phyloP scores from a whole-genome alignment of 2,888 invertebrate species.

The Folsomia candida region DNA sequence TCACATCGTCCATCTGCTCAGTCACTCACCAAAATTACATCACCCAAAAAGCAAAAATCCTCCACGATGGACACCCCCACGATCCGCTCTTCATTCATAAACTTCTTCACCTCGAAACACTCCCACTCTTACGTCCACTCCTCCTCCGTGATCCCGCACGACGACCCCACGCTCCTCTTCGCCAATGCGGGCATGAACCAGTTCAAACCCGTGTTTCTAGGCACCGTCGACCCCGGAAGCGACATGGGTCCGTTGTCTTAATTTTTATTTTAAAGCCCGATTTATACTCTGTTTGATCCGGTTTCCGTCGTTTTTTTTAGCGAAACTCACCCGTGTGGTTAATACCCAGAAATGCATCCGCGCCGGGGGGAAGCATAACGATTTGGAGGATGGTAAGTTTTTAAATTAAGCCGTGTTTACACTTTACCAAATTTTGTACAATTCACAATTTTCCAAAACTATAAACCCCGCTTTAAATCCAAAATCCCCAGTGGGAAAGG shows the following conservation, averaged over 20 bases:
- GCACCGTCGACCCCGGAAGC: constrained; percentile 91
- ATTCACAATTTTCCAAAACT: too few relatives aligned
- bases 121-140: constrained; percentile 92
- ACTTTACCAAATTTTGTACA: too few relatives aligned
- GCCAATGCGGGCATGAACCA: constrained; percentile 98
- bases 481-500: constrained; percentile 54
- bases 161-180: constrained; percentile 96
- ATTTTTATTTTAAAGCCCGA: too few relatives aligned
- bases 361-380: constrained; percentile 99
- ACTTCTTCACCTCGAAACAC: constrained; percentile 85
- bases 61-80: constrained; percentile 64
- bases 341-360: constrained; percentile 99
- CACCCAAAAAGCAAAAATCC: too few relatives aligned
- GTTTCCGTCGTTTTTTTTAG: constrained; percentile 52
- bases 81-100: constrained; percentile 79
- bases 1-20: too few relatives aligned
- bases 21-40: too few relatives aligned
- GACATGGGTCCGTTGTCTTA: constrained; percentile 88
- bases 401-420: not conserved
- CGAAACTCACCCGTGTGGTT: constrained; percentile 77
- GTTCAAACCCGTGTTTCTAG: constrained; percentile 97
- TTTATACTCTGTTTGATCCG: too few relatives aligned
- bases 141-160: constrained; percentile 92
- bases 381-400: constrained; percentile 93
- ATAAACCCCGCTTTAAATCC: not conserved